A percentile compares a stretch with the other conserved stretches of the same genome.
Evolutionary conservation across 30 jellyfish, hydroid and myxozoan species (phyloP).

Genomic region (Hydractinia echinata): DNA sequence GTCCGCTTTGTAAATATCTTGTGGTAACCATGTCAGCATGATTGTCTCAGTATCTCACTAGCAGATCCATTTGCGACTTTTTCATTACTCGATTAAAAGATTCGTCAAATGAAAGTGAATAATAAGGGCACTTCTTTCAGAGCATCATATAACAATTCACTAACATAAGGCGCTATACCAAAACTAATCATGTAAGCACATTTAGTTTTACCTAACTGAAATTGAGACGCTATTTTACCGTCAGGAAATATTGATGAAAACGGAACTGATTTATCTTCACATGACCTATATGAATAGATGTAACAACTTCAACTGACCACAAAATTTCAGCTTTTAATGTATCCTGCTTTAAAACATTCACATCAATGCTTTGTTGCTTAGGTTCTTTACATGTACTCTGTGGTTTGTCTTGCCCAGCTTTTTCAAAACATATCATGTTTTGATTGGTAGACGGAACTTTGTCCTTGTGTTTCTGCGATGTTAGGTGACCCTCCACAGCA

Average conservation of each 20-base stretch:
- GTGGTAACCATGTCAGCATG: not conserved
- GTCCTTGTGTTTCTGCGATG: too few relatives aligned
- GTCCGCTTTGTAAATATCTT: not conserved
- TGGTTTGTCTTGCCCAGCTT: too few relatives aligned
- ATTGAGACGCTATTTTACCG: not conserved
- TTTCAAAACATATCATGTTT: too few relatives aligned
- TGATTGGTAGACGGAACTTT: too few relatives aligned
- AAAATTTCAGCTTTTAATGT: conserved; percentile 19
- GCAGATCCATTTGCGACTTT: conserved; percentile 17
- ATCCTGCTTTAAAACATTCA: too few relatives aligned
- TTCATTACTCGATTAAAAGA: not conserved
- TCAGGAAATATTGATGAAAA: not conserved
- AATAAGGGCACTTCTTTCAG: not conserved
- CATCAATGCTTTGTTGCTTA: too few relatives aligned
- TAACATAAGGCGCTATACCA: conserved; percentile 16
- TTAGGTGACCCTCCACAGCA: too few relatives aligned
- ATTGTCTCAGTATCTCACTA: not conserved
- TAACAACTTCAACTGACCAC: not conserved
- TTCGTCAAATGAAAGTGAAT: not conserved
- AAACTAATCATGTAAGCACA: not conserved
- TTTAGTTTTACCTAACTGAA: too few relatives aligned
- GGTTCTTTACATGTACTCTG: too few relatives aligned
- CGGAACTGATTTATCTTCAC: not conserved
- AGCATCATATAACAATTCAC: not conserved
- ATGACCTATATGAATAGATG: not conserved